phyloP scores from a whole-genome alignment of 2,797 vertebrate genomes.

The Prunella strophiata region DNA sequence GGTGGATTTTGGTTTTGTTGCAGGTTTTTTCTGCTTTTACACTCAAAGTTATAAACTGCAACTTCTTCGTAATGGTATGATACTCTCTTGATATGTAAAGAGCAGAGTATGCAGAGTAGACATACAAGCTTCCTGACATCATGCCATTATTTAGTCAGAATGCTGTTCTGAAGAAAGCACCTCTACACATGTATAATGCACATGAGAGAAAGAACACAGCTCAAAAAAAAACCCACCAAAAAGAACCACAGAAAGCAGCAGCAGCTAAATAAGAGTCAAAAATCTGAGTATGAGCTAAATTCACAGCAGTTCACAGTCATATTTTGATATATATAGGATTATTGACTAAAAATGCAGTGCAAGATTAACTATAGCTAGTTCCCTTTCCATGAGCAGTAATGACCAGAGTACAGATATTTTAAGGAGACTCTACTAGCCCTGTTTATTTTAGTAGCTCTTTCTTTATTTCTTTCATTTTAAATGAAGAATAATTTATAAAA shows the following conservation, averaged over 20 bases:
- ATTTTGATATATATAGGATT: neutral
- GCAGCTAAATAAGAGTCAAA: neutral
- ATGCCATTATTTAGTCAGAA: neutral
- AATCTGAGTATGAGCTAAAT: neutral
- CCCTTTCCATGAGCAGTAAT: neutral
- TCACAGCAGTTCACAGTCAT: neutral
- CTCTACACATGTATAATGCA: neutral
- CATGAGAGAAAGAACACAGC: neutral
- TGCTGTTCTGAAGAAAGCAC: neutral
- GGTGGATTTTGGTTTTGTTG: neutral
- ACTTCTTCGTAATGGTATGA: neutral
- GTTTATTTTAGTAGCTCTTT: neutral
- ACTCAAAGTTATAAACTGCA: neutral
- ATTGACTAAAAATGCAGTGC: neutral
- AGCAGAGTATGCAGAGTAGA: neutral
- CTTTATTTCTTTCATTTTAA: neutral
- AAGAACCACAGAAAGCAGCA: neutral
- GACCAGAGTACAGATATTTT: neutral
- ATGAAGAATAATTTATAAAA: neutral
- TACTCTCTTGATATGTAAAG: neutral
- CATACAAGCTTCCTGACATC: neutral
- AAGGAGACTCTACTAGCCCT: neutral
- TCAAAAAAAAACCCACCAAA: neutral
- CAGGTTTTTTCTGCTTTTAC: neutral
- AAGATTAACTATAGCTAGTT: neutral